phyloP scores from a whole-genome alignment of 2,113 vertebrate species.

The Labeo catla region DNA sequence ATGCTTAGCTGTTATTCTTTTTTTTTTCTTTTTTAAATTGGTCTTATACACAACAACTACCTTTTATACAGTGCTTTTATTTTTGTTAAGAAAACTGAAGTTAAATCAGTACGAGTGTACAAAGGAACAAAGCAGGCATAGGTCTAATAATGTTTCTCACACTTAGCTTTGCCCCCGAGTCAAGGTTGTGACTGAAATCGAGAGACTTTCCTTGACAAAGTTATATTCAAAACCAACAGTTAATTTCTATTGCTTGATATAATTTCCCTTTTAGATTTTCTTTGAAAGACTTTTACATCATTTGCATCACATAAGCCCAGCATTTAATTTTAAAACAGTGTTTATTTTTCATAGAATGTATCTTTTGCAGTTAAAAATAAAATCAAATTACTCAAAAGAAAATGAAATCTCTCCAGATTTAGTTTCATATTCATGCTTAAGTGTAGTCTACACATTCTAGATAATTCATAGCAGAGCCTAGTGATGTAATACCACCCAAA shows the following conservation, averaged over 20 bases:
- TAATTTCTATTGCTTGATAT: background rate
- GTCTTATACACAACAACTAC: no score
- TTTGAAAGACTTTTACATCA: background rate
- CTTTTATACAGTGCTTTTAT: background rate
- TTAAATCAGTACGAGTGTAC: background rate
- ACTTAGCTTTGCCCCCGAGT: conserved; percentile 27
- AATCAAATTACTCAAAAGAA: conserved; percentile 29
- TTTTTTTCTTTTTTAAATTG: no score
- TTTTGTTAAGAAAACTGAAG: background rate
- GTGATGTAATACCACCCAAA: conserved; percentile 60
- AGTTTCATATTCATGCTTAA: conserved; percentile 41
- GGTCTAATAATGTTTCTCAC: conserved; percentile 22
- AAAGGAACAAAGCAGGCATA: conserved; percentile 24
- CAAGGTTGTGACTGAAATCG: conserved; percentile 13
- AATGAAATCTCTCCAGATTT: conserved; percentile 43
- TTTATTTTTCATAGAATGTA: background rate
- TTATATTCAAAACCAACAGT: background rate
- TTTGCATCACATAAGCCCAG: background rate
- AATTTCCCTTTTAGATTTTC: conserved; percentile 1
- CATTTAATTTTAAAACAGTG: background rate
- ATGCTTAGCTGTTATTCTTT: background rate
- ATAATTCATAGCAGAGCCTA: conserved; percentile 60
- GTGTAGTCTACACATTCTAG: conserved; percentile 48
- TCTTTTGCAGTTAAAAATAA: background rate
- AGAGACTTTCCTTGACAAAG: background rate